phyloP scores from a whole-genome alignment of 2,888 invertebrate genomes.

The Heliconius erato region DNA sequence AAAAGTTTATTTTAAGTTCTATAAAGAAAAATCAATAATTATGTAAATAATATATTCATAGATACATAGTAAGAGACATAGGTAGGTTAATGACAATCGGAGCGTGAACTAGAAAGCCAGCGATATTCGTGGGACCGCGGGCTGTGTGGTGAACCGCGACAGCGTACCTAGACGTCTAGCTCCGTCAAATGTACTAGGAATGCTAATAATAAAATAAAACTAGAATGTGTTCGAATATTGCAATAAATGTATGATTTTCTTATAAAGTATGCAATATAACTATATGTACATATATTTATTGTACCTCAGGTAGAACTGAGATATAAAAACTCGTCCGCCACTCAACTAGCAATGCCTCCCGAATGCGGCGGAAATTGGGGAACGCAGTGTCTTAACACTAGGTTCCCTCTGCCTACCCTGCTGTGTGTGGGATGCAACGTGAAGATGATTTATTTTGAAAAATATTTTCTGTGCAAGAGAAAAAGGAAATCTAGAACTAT shows the following conservation, averaged over 20 bases:
- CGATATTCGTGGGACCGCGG: slow-evolving; percentile 60
- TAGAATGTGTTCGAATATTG: neutral
- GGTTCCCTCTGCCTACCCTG: too few relatives aligned
- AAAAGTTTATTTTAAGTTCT: neutral
- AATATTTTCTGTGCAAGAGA: too few relatives aligned
- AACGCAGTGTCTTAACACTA: too few relatives aligned
- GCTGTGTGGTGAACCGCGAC: slow-evolving; percentile 57
- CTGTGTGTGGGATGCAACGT: too few relatives aligned
- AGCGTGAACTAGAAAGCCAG: slow-evolving; percentile 55
- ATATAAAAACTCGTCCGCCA: too few relatives aligned
- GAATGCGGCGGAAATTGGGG: too few relatives aligned
- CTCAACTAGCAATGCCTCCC: too few relatives aligned
- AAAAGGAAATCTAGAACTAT: too few relatives aligned
- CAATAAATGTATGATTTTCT: neutral
- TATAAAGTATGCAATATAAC: neutral
- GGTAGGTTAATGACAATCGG: slow-evolving; percentile 40
- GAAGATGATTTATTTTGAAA: too few relatives aligned
- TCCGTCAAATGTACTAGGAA: slow-evolving; percentile 44
- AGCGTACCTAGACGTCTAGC: slow-evolving; percentile 45
- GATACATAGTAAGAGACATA: slow-evolving; percentile 1
- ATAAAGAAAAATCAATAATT: slow-evolving; percentile 9
- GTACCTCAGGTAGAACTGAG: too few relatives aligned
- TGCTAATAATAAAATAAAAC: slow-evolving; percentile 6
- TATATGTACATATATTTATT: neutral
- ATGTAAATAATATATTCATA: neutral